Base-by-base conservation (phyloP, 2,888 invertebrate species). In the Ferrisia virgata region DNA sequence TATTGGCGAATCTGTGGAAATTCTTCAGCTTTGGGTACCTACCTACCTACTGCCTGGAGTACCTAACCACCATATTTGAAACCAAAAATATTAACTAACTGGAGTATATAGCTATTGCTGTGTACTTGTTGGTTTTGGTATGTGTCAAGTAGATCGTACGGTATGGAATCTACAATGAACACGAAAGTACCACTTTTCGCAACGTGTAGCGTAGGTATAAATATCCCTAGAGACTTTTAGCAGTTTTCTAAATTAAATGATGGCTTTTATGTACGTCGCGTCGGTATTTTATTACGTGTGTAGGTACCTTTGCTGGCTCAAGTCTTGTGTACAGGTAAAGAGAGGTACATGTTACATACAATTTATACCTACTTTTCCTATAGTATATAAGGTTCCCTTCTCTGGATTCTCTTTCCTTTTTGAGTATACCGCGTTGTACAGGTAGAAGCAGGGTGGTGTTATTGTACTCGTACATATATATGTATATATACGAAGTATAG, bases 161-260 rank as follows among this genome's bases (percentile, higher is more conserved):
- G 15, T 64, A 28, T 28, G 15, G 15, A 64, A 28, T 28, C 64
- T 64, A 64, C 28, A n/a, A n/a, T n/a, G 18, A 2, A 53, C 11
- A 25, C n/a, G 18, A 25, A 1, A 4, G 25, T 25, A 47, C 25
- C 25, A 64, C 64, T 15, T 28, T 28, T 15, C 3, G 4, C 28
- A 64, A 64, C 22, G 53, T 36, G 8, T n/a, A n/a, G n/a, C 36
- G 36, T 36, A 36, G 36, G 43, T 64, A 25, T 64, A 64, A 64
- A 64, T 64, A 64, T 64, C 64, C 64, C 64, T 15, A 6, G 64
- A 18, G 64, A 64, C 64, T 64, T 64, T 64, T 28, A 64, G 28
- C 64, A 64, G 64, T 64, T 64, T 64, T 64, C 64, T 64, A 64
- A 64, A 64, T 64, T 64, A 64, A 64, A 64, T 64, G 64, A 64